These are phyloP conservation scores for Drosophila sechellia DNA, from an alignment of 1,140 invertebrate species.

Conservation along the genomic window DNA sequence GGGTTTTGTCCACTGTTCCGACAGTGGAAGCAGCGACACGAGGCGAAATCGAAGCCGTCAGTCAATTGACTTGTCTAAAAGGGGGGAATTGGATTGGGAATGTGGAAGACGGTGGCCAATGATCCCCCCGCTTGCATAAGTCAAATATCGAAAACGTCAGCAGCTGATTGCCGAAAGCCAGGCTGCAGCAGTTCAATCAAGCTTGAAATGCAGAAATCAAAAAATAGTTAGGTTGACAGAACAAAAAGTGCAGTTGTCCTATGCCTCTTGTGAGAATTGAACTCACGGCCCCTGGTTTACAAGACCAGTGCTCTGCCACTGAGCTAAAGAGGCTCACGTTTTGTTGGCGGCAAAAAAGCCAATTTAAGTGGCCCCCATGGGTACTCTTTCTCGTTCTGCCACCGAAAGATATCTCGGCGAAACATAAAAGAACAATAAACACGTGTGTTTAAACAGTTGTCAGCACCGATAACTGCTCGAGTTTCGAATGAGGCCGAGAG, in stretches of 20 bases:
- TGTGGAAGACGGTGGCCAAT: slow-evolving; percentile 25
- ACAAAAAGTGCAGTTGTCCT: slow-evolving; percentile 1
- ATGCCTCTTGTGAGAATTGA: slow-evolving; percentile 94
- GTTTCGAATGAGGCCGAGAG: neutral
- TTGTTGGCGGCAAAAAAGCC: neutral
- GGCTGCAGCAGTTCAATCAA: slow-evolving; percentile 28
- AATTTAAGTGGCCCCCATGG: neutral
- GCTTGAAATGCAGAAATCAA: slow-evolving; percentile 33
- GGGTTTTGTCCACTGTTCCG: slow-evolving; percentile 11
- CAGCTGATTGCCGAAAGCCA: slow-evolving; percentile 25
- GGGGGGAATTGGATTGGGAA: slow-evolving; percentile 9
- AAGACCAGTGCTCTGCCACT: slow-evolving; percentile 97
- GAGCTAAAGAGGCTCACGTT: slow-evolving; percentile 92
- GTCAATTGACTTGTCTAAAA: slow-evolving; percentile 63
- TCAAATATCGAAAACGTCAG: slow-evolving; percentile 48
- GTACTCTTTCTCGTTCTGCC: neutral
- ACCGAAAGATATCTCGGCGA: neutral
- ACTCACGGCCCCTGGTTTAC: slow-evolving; percentile 97
- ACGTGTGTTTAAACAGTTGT: slow-evolving; percentile 38
- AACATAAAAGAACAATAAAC: slow-evolving; percentile 5
- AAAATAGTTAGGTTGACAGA: neutral
- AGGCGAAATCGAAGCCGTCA: slow-evolving; percentile 43
- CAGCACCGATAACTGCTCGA: slow-evolving; percentile 31
- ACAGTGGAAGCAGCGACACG: neutral
- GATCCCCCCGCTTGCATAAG: slow-evolving; percentile 28